Percentiles rank a stretch among this genome's conserved stretches.
Conservation (phyloP, 2,888 invertebrate species). For the Lepetodrilus schrolli region DNA sequence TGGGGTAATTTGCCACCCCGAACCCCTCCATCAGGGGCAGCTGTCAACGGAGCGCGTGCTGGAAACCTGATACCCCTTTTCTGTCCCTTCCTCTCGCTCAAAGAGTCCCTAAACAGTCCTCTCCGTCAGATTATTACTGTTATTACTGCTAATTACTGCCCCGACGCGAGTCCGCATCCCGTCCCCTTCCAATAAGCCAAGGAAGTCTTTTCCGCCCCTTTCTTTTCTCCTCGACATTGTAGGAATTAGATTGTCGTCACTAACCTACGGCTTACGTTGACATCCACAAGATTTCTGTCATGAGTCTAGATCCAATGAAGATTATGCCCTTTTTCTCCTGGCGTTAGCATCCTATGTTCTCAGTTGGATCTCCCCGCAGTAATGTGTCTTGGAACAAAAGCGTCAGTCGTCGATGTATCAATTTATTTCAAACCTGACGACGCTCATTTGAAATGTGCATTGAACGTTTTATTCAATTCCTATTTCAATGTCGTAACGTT, state of each 20-base stretch:
- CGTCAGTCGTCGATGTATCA: no score
- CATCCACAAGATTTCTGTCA: neutral
- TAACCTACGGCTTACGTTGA: neutral
- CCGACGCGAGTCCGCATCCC: neutral
- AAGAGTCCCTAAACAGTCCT: slow-evolving; percentile 28
- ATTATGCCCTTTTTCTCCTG: neutral
- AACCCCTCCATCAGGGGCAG: slow-evolving; percentile 11
- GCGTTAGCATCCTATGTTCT: no score
- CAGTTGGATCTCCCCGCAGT: no score
- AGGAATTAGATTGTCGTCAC: neutral
- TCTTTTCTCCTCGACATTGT: neutral
- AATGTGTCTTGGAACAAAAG: no score
- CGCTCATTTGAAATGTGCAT: no score
- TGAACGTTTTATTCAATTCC: no score
- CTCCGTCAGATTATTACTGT: slow-evolving; percentile 20
- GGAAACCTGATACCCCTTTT: slow-evolving; percentile 28
- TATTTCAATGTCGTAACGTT: no score
- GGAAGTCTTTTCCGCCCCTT: slow-evolving; percentile 12
- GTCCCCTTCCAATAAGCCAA: neutral
- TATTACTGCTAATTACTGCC: slow-evolving; percentile 9
- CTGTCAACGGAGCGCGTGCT: slow-evolving; percentile 32
- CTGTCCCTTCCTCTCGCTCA: neutral
- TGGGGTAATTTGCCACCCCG: slow-evolving; percentile 23
- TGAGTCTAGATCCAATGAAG: slow-evolving; percentile 10
- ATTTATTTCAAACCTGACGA: no score